A percentile compares a stretch with the other conserved stretches of the same genome.
phyloP scores from a whole-genome alignment of 2,888 invertebrate genomes.

The Iphiclides podalirius region DNA sequence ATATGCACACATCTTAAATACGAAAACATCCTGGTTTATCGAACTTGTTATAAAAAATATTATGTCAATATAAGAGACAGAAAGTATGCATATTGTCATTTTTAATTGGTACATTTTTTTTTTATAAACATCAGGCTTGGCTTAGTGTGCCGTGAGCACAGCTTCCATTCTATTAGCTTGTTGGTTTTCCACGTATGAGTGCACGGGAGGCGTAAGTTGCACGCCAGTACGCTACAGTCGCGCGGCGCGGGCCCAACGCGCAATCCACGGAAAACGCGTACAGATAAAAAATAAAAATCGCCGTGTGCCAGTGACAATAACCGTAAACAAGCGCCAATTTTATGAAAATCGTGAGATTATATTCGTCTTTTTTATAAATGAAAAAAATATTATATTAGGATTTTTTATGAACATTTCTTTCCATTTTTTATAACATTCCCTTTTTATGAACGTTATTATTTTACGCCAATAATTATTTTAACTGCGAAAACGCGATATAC shows the following conservation, averaged over 20 bases:
- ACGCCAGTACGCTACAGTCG: slow-evolving; percentile 60
- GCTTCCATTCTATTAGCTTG: slow-evolving; percentile 27
- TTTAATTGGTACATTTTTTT: no score
- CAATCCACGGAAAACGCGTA: slow-evolving; percentile 28
- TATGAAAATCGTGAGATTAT: not conserved
- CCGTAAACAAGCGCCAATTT: not conserved
- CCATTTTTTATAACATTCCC: no score
- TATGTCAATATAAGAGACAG: no score
- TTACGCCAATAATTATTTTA: no score
- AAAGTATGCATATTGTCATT: no score
- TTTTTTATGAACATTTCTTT: not conserved
- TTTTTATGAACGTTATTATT: no score
- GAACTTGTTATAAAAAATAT: no score
- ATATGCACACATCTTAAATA: no score
- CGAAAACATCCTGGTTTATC: no score
- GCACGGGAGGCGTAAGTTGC: slow-evolving; percentile 52
- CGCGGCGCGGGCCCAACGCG: slow-evolving; percentile 57
- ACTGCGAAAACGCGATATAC: no score
- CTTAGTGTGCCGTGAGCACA: slow-evolving; percentile 27
- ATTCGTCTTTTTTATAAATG: not conserved
- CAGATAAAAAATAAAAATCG: not conserved
- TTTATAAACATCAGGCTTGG: no score
- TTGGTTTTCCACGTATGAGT: slow-evolving; percentile 66
- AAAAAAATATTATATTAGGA: not conserved
- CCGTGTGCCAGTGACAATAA: slow-evolving; percentile 17